Percentiles rank a stretch among this genome's conserved stretches.
These are phyloP conservation scores for Cataglyphis altisquamis DNA, from an alignment of 2,888 invertebrate genomes.

Conservation along the genomic window DNA sequence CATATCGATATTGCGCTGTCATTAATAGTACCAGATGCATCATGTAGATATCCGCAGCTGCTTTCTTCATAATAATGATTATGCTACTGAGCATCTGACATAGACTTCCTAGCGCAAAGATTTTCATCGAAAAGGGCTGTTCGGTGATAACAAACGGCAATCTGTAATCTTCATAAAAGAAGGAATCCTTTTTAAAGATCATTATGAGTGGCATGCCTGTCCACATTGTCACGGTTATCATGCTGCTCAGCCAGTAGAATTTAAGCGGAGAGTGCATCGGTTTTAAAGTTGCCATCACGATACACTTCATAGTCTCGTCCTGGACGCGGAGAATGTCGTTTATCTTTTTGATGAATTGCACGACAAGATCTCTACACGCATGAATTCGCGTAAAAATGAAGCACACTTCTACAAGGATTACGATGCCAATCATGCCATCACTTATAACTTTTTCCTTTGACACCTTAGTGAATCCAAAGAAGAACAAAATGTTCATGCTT, in stretches of 20 bases:
- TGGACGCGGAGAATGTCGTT: constrained; percentile 59
- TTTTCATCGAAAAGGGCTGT: constrained; percentile 62
- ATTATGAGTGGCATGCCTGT: constrained; percentile 43
- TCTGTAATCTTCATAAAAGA: constrained; percentile 68
- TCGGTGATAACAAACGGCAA: constrained; percentile 64
- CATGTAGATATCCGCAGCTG: constrained; percentile 70
- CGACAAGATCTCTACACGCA: constrained; percentile 41
- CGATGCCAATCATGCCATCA: constrained; percentile 60
- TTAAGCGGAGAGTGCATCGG: constrained; percentile 61
- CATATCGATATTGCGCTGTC: constrained; percentile 71
- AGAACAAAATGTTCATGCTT: not conserved
- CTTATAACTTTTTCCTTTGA: constrained; percentile 58
- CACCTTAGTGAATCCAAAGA: constrained; percentile 52
- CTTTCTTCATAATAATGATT: constrained; percentile 60
- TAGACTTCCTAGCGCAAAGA: constrained; percentile 59
- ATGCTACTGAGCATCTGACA: constrained; percentile 50
- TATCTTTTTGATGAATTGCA: constrained; percentile 63
- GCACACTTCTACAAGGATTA: constrained; percentile 62
- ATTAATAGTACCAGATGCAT: constrained; percentile 69
- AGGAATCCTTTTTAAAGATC: constrained; percentile 56
- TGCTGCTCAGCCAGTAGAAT: constrained; percentile 62
- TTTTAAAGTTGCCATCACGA: constrained; percentile 37
- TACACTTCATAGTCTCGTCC: constrained; percentile 43
- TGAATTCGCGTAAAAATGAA: constrained; percentile 64
- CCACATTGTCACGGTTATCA: constrained; percentile 59